phyloP scores from a whole-genome alignment of 2,888 invertebrate species.

The Heliconius sara region DNA sequence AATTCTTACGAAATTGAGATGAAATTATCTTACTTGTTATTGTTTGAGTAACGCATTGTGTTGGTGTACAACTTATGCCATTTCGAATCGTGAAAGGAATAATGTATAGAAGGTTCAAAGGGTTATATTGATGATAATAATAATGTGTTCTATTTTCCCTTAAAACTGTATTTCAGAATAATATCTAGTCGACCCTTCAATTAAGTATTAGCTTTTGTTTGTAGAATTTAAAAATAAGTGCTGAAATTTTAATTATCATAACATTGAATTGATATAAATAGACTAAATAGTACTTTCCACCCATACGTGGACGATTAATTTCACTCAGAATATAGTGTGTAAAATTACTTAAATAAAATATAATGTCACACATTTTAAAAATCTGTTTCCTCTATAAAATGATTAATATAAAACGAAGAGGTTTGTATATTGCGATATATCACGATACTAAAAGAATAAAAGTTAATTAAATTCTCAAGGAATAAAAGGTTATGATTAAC shows the following conservation, averaged over 20 bases:
- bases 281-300: too few species aligned
- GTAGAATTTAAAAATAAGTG: too few species aligned
- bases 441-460: slow-evolving; percentile 64
- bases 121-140: slow-evolving; percentile 36
- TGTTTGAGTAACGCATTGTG: slow-evolving; percentile 53
- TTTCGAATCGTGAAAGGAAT: slow-evolving; percentile 55
- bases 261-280: too few species aligned
- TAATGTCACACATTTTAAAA: background rate
- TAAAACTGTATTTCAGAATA: too few species aligned
- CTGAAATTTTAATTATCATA: too few species aligned
- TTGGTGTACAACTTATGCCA: slow-evolving; percentile 50
- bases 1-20: background rate
- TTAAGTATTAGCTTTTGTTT: too few species aligned
- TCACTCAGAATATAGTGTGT: too few species aligned
- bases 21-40: background rate
- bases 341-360: background rate
- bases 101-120: slow-evolving; percentile 52
- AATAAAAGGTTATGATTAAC: slow-evolving; percentile 54
- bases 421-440: slow-evolving; percentile 44
- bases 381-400: background rate
- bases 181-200: too few species aligned
- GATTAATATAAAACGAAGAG: slow-evolving; percentile 28
- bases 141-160: too few species aligned
- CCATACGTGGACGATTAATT: too few species aligned
- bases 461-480: slow-evolving; percentile 64